Evolutionary conservation across 2,888 invertebrate genomes (phyloP), one percentile per base, ranked within the genome.

Genomic region (Drosophila kuntzei): DNA sequence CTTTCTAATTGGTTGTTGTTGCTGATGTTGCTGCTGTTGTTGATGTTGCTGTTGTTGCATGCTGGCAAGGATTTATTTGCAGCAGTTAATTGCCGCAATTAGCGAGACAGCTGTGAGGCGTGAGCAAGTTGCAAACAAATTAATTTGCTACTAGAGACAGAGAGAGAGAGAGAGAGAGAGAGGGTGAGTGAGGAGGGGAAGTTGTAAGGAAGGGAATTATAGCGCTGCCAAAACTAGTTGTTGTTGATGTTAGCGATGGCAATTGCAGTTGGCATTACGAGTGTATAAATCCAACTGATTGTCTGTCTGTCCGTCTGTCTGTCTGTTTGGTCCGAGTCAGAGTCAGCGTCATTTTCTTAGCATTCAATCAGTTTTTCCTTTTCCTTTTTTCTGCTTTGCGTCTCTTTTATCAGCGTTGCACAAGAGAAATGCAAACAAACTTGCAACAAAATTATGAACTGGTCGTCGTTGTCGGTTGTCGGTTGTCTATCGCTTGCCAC

Each of bases 51-150:
- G 49, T 32, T 57, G 62, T 53, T 64, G 72, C 47, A 54, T 29
- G 39, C 39, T 34, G 54, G 64, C 71, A 65, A 87, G 88, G 88
- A 89, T 81, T 80, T 63, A 64, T 64, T 66, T 61, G 58, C 82
- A 55, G 70, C 65, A 69, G 66, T 88, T 82, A 86, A 82, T 88
- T 86, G 80, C 80, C 1, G 80, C 84, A 86, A 83, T 88, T 86
- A 83, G 77, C 36, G 55, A 46, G 62, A 58, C 71, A 46, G 55
- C 55, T 55, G 44, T 34, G 34, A 44, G 54, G 54, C 54, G 54
- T 55, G 41, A 43, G 47, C 78, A 82, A 71, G 59, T 51, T 46
- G 76, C 61, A 65, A 71, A 53, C 68, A 79, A 79, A 74, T 73
- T 83, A 61, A 72, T 43, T 53, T 54, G 41, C 4, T n/a, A 61